These are phyloP conservation scores for Brachionus sp. DNA, from an alignment of 1,140 invertebrate genomes.

Conservation along the genomic window DNA sequence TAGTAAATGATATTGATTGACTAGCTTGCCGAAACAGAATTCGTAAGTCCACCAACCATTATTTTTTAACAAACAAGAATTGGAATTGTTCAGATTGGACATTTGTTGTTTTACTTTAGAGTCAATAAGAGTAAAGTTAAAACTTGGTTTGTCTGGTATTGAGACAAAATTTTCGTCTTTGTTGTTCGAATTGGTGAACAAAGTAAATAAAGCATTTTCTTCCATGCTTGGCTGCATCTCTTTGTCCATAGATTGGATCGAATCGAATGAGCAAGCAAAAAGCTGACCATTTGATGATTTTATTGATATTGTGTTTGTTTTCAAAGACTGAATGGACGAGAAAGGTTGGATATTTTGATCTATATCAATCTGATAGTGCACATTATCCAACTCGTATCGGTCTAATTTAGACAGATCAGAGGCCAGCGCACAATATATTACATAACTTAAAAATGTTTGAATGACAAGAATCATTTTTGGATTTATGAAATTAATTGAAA, in stretches of 20 bases:
- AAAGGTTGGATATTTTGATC: background rate
- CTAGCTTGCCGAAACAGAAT: conserved; percentile 56
- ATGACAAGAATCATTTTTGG: background rate
- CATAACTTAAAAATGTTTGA: background rate
- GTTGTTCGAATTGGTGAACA: background rate
- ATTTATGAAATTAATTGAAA: background rate
- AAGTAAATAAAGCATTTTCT: background rate
- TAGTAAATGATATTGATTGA: conserved; percentile 58
- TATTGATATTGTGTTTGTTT: background rate
- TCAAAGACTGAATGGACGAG: background rate
- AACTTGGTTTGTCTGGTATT: background rate
- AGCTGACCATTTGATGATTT: background rate
- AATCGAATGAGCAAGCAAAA: background rate
- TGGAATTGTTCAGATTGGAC: background rate
- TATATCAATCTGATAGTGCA: background rate
- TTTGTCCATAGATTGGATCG: background rate
- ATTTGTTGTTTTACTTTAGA: background rate
- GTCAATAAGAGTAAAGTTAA: conserved; percentile 2
- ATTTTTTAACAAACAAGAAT: conserved; percentile 10
- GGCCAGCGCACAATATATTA: background rate
- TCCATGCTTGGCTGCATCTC: background rate
- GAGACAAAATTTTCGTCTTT: background rate
- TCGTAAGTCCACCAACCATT: conserved; percentile 59
- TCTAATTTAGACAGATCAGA: background rate
- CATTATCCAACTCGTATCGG: background rate